Base-by-base conservation (phyloP, 2,113 vertebrate genomes). In the Platichthys flesus region DNA sequence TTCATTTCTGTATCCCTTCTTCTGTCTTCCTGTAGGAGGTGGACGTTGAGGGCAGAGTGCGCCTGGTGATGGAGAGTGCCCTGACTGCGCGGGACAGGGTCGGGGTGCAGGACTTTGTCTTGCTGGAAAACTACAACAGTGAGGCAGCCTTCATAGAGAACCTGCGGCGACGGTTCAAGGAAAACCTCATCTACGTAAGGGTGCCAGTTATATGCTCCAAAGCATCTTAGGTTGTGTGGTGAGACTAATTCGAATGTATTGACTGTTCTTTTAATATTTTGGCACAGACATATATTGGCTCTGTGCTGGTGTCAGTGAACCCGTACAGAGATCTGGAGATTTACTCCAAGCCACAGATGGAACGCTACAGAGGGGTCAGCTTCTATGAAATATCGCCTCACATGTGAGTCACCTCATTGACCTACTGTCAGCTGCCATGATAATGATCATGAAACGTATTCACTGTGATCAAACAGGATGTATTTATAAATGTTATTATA, bases 361-460 rank as follows among this genome's bases (percentile, higher is more conserved):
- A 98, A 59, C 96, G 97, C 3, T 99, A 99, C 93, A 93, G 96
- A 40, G 98, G 98, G 0, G 96, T 99, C 93, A 97, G 96, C 93
- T 99, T 99, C 94, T 99, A 99, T 5, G 98, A 99, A 91, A 97
- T 99, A 60, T 97, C 98, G 2, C 98, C 98, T 86, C 98, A 99
- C 93, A 97, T 99, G 98, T 99, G 92, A 97, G 97, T 96, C 75
- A 42, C 15, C 0, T 66, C 45, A 58, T 35, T 49, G 4, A 54
- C 51, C 24, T 2, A 10, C 37, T 40, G 37, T 40, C 28, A 5
- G 5, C 28, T 31, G 28, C 28, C 28, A 31, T 31, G 28, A 31
- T 31, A 31, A 31, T 31, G 28, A 31, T 31, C 28, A 7, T 31
- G 5, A 31, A 6, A 31, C 28, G 1, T 31, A 31, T 31, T 31